Percentiles rank a stretch among this genome's conserved stretches.
phyloP scores from a whole-genome alignment of 2,888 invertebrate species.

The Drosophila rellima region DNA sequence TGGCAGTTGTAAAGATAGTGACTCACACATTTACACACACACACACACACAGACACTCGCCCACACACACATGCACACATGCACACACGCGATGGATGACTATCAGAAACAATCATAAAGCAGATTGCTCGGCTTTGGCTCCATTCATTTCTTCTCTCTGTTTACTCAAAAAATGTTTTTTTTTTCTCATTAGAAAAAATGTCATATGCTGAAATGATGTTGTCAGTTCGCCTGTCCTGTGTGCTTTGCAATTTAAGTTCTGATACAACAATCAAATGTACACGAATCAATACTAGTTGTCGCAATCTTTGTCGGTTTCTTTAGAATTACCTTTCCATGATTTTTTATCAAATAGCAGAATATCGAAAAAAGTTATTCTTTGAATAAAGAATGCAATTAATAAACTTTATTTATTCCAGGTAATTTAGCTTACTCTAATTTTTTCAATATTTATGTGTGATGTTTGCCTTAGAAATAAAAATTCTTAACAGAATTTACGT shows the following conservation, averaged over 20 bases:
- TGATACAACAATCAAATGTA: slow-evolving; percentile 15
- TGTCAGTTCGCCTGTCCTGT: slow-evolving; percentile 72
- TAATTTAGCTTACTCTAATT: no score
- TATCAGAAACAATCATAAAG: slow-evolving; percentile 63
- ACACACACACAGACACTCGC: slow-evolving; percentile 1
- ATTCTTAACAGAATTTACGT: no score
- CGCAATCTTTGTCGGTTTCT: neutral
- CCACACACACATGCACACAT: slow-evolving; percentile 2
- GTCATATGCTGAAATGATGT: slow-evolving; percentile 77
- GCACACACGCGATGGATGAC: slow-evolving; percentile 12
- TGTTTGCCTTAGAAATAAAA: no score
- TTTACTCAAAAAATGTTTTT: slow-evolving; percentile 38
- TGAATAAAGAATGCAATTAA: no score
- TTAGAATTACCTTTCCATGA: no score
- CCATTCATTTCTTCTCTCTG: slow-evolving; percentile 18
- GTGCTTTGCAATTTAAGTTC: slow-evolving; percentile 55
- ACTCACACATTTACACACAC: slow-evolving; percentile 9
- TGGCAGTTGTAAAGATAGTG: slow-evolving; percentile 48
- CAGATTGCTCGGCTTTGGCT: slow-evolving; percentile 52
- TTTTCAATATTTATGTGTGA: no score
- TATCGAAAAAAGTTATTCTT: no score
- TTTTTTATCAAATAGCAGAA: no score
- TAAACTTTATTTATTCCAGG: no score
- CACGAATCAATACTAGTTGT: slow-evolving; percentile 4
- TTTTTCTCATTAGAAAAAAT: slow-evolving; percentile 73